Base-by-base conservation (phyloP, 2,113 vertebrate genomes). In the Tenebrosternarchus preto region DNA sequence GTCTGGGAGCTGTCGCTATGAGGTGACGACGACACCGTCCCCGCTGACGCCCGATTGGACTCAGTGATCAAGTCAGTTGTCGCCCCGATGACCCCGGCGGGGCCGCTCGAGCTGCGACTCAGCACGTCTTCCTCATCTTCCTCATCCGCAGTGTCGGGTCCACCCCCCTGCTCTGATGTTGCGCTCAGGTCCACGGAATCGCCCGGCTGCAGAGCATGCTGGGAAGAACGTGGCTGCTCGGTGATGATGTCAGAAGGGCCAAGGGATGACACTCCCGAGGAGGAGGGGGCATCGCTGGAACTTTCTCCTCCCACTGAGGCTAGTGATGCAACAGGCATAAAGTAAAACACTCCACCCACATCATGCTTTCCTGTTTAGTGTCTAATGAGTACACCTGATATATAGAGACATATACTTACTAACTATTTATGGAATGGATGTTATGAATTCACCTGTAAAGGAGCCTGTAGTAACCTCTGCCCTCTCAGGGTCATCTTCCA, bases 1-100 rank as follows among this genome's bases (percentile, higher is more conserved):
- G 98, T 98, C 90, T 99, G 97, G 73, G 98, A 99, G 81, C 97
- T 98, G 87, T 99, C 98, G 3, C 98, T 99, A 80, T 95, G 89
- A 0, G 98, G 96, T 0, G 96, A 96, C 0, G 96, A 98, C 84
- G 19, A 87, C 82, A 6, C 83, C 57, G 74, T 85, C 24, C 0
- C 89, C 31, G 59, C 82, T 36, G 29, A 82, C 5, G 27, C 78
- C 83, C 2, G 88, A 77, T 69, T 91, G 33, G 85, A 86, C 36
- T 93, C 92, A 0, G 86, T 84, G 2, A 77, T 86, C 6, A 85
- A 46, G 1, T 91, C 91, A 36, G 91, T 88, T 1, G 90, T 87
- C 0, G 89, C 86, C 24, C 89, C 89, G 73, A 91, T 87, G 77
- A 90, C 95, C 69, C 92, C 92, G 20, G 93, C 89, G 4, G 93